Evolutionary conservation across 2,888 invertebrate genomes (phyloP), one percentile per base, ranked within the genome.

Genomic region (Calephelis perditalis): DNA sequence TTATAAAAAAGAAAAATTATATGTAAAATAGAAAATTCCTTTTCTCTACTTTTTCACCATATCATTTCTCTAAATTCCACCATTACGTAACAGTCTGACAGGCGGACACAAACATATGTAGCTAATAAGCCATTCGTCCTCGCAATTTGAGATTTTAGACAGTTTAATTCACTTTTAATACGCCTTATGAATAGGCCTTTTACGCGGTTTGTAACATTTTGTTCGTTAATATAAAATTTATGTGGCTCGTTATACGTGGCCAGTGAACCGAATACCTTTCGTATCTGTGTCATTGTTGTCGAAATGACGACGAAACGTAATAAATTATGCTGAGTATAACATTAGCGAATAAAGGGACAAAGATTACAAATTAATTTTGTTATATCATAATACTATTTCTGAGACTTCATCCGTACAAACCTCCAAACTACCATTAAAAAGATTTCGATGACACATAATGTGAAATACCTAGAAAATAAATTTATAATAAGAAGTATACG

Each of bases 61-160:
- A 26, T 4, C 1, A 0, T 26, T 26, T 26, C 3, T 26, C 26
- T 26, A 15, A 12, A 12, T 57, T 45, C 37, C 45, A 10, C 6
- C 54, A 35, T 63, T 63, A 66, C 59, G 57, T n/a, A 15, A 44
- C 74, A 72, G 71, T 86, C 73, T 84, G 62, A 84, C 58, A 65
- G 69, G 12, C 63, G 64, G 68, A 67, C 62, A 36, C 65, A 59
- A 66, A 64, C 66, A 74, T 72, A 75, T 71, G 71, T 71, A 73
- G 73, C 76, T 85, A 86, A 84, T 82, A 84, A 78, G 79, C 81
- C 73, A 76, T 74, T 74, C 75, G 81, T 83, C 81, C 85, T 82
- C 81, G 81, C 82, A 82, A 84, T 87, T 87, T 82, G 86, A 86
- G 83, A 83, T 87, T 86, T 88, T 81, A 84, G 86, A 84, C 82